Base-by-base conservation (phyloP, 2,797 vertebrate species). In the Spatula versicolor region DNA sequence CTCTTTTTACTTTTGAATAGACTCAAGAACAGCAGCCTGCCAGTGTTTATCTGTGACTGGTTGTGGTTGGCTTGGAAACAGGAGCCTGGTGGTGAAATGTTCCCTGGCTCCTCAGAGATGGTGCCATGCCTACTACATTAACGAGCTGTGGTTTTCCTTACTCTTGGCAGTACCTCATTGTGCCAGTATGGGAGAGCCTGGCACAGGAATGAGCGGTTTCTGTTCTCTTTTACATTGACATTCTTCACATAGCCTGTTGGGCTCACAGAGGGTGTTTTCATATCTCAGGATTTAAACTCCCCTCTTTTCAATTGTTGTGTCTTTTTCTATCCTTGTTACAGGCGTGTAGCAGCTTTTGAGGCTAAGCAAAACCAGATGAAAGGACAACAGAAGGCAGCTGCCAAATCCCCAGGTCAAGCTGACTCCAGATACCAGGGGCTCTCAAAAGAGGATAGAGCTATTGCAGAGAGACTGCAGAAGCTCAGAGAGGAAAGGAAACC, bases 321-420 rank as follows among this genome's bases (percentile, higher is more conserved):
- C 25, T 83, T 88, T 86, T 83, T 71, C 64, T n/a, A 7, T 75
- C 60, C 59, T 91, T 93, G 20, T 92, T 52, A 68, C 85, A 99
- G 99, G 95, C 98, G 99, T n/a, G 97, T 99, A 30, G 99, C 99
- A 95, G 98, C 98, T 60, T 90, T 99, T 68, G 98, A 99, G 93
- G 98, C 98, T 94, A 99, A 98, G 97, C 98, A 98, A 92, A 98
- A 97, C 72, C 97, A 97, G 67, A 86, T 96, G 80, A 73, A 96
- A 96, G 96, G 80, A 33, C 75, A 82, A 41, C 91, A 92, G 71
- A 96, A 92, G 46, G 72, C 78, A 41, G 30, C 82, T 31, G 64
- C 69, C 76, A 95, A 95, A 66, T 13, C 13, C 33, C 37, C 31
- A n/a, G 23, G n/a, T 58, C 92, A 58, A 50, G 52, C 78, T 50